Evolutionary conservation across 1,140 invertebrate genomes (phyloP), one percentile per base, ranked within the genome.

Genomic region (Cotesia glomerata): DNA sequence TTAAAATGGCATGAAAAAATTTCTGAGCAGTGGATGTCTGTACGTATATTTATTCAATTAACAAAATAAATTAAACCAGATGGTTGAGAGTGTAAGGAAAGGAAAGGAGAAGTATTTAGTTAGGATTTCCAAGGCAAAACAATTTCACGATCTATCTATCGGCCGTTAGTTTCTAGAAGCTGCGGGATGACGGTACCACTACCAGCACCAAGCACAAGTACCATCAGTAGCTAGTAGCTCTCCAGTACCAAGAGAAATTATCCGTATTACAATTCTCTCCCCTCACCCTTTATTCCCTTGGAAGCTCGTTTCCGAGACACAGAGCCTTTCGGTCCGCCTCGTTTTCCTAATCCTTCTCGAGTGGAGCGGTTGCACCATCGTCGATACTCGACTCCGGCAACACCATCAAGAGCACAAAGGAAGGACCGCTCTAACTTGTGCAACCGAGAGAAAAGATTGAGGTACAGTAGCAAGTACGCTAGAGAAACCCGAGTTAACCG

Each of bases 331-430:
- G n/a, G 62, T 34, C 56, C 52, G 59, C 63, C 68, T 77, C 63
- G 71, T 71, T 67, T 69, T 71, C 73, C 73, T 74, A 74, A 75
- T 75, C 76, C 72, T 69, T 74, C 51, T 72, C 71, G 36, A 69
- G 68, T 49, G 64, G 36, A 69, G 68, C 58, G 64, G 69, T 69
- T 71, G 75, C 69, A 71, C 56, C 69, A 64, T 74, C 72, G 69
- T 74, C 74, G 73, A 69, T 52, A 14, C 13, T 5, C 36, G 14
- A 64, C n/a, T 18, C 58, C 5, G 16, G 11, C 35, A 35, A 61
- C 16, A 32, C 16, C 32, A 14, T 61, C 16, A 32, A 61, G 59
- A 16, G 18, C 52, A 56, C n/a, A 18, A 56, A 35, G 59, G 59
- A 32, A 18, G 59, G 16, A 32, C 59, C 26, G 26, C 26, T 26